A percentile compares a stretch with the other conserved stretches of the same genome.
These are phyloP conservation scores for Oxyura jamaicensis DNA, from an alignment of 2,113 vertebrate genomes.

Conservation along the genomic window DNA sequence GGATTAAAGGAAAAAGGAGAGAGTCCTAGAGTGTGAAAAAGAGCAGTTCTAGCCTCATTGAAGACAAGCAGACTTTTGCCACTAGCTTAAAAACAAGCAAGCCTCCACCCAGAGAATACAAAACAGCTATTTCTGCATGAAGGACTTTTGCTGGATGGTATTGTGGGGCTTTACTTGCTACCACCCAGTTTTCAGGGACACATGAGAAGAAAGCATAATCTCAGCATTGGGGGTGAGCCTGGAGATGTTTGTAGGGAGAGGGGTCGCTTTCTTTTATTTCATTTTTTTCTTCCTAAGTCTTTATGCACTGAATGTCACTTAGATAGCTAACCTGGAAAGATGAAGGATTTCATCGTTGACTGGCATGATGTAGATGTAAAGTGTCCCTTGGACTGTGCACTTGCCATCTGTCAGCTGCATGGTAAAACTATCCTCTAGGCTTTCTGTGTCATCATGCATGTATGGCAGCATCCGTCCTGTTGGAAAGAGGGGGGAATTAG, in stretches of 20 bases:
- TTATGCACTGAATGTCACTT: constrained; percentile 71
- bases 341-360: constrained; percentile 86
- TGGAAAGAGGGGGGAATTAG: constrained; percentile 38
- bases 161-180: background rate
- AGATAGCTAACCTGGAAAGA: constrained; percentile 79
- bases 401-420: constrained; percentile 89
- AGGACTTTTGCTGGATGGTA: background rate
- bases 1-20: background rate
- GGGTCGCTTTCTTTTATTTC: background rate
- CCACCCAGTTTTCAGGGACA: background rate
- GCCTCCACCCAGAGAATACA: background rate
- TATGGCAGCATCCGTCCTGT: constrained; percentile 85
- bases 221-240: background rate
- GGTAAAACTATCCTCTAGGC: constrained; percentile 83
- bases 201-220: background rate
- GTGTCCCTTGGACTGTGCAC: constrained; percentile 83
- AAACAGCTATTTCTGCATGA: background rate
- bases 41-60: background rate
- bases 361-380: constrained; percentile 84
- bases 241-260: background rate
- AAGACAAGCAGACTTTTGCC: constrained; percentile 23
- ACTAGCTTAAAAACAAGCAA: constrained; percentile 22
- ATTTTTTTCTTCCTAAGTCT: background rate
- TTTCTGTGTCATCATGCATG: constrained; percentile 89
- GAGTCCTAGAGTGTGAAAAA: background rate